Percentiles rank a stretch among this genome's conserved stretches.
Evolutionary conservation across 1,140 invertebrate genomes (phyloP).

Genomic region (Aphelinus atriplicis): DNA sequence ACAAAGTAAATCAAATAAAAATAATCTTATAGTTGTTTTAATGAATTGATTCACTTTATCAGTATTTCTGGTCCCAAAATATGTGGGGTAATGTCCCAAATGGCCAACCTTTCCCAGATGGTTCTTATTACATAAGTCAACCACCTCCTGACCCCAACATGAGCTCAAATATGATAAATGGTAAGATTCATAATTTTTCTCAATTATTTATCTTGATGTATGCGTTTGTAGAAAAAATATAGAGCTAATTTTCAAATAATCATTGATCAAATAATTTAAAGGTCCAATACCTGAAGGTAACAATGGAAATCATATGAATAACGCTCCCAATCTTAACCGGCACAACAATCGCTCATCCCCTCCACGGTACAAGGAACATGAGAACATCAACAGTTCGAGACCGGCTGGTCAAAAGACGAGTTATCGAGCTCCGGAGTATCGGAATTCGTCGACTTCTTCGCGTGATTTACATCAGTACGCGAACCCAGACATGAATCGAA

Average conservation of each 20-base stretch:
- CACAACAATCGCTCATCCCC: conserved; percentile 26
- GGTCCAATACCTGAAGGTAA: conserved; percentile 17
- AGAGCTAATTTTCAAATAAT: neutral
- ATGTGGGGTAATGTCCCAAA: conserved; percentile 27
- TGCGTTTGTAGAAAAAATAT: neutral
- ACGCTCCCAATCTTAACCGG: neutral
- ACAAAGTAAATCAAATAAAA: conserved; percentile 10
- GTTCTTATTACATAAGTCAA: conserved; percentile 31
- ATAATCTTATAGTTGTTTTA: conserved; percentile 12
- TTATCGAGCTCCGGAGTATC: conserved; percentile 21
- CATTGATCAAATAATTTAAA: conserved; percentile 2
- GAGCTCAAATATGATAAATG: conserved; percentile 26
- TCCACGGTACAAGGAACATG: conserved; percentile 21
- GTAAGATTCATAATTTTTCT: conserved; percentile 5
- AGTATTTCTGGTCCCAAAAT: conserved; percentile 38
- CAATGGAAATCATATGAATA: neutral
- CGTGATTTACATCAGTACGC: conserved; percentile 7
- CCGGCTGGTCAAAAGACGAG: conserved; percentile 18
- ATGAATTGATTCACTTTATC: conserved; percentile 22
- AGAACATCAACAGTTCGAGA: conserved; percentile 16
- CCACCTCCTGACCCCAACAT: conserved; percentile 7
- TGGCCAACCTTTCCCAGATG: conserved; percentile 23
- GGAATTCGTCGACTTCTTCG: conserved; percentile 3
- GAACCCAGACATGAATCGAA: conserved; percentile 21
- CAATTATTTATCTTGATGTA: neutral